A percentile compares a stretch with the other conserved stretches of the same genome.
Conservation (phyloP, 2,888 invertebrate species). For the Ophion ventricosus region DNA sequence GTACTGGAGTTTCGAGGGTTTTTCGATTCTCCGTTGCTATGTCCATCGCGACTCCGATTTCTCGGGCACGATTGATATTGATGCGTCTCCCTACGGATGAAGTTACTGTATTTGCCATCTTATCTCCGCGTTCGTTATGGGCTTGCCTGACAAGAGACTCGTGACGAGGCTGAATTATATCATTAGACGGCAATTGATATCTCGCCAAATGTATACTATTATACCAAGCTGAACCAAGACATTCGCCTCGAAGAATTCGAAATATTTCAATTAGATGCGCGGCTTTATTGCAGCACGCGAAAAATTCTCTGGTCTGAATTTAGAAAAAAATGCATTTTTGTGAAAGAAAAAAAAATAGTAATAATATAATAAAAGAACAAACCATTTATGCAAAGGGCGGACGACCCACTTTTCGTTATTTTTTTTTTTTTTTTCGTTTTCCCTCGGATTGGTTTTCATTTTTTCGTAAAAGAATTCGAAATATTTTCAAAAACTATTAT, state of each 20-base stretch:
- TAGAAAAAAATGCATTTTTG: too few relatives aligned
- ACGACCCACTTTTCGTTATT: too few relatives aligned
- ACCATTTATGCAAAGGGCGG: too few relatives aligned
- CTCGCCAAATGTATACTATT: not conserved
- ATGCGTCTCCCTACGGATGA: constrained; percentile 59
- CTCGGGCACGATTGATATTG: constrained; percentile 40
- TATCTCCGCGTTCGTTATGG: constrained; percentile 53
- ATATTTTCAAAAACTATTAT: too few relatives aligned
- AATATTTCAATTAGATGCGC: too few relatives aligned
- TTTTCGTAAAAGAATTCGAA: too few relatives aligned
- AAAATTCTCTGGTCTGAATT: too few relatives aligned
- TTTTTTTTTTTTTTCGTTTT: too few relatives aligned
- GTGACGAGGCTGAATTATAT: constrained; percentile 41
- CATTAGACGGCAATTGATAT: constrained; percentile 38
- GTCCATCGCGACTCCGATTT: constrained; percentile 38
- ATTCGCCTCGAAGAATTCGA: not conserved
- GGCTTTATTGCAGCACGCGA: too few relatives aligned
- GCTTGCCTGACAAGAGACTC: constrained; percentile 45
- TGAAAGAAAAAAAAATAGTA: too few relatives aligned
- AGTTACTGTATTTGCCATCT: constrained; percentile 68
- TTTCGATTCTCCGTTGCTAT: constrained; percentile 18
- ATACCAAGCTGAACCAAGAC: not conserved
- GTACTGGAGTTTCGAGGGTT: constrained; percentile 15
- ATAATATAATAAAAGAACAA: too few relatives aligned
- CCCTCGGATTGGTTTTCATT: too few relatives aligned